phyloP scores from a whole-genome alignment of 1,140 invertebrate genomes.

The Drosophila burlai region DNA sequence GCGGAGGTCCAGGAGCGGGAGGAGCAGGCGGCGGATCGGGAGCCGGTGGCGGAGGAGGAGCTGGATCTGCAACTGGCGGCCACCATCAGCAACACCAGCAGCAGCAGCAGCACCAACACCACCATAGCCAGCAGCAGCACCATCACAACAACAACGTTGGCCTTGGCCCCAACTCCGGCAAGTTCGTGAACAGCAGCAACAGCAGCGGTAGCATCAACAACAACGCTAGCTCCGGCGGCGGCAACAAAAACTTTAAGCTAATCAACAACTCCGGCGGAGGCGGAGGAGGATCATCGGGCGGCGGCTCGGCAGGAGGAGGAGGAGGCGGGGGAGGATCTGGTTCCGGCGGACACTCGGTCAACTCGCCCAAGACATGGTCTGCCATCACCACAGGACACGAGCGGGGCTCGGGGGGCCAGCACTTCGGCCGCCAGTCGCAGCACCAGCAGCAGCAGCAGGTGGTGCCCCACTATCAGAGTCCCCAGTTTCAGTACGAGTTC shows the following conservation, averaged over 20 bases:
- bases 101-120: constrained; percentile 3
- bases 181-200: constrained; percentile 39
- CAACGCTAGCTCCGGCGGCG: constrained; percentile 36
- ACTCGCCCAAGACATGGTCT: constrained; percentile 84
- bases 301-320: constrained; percentile 25
- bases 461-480: constrained; percentile 84
- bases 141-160: constrained; percentile 52
- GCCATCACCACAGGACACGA: constrained; percentile 84
- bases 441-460: constrained; percentile 53
- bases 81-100: constrained; percentile 47
- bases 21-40: constrained; percentile 34
- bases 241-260: constrained; percentile 73
- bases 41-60: constrained; percentile 40
- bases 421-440: constrained; percentile 36
- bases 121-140: constrained; percentile 28
- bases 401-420: constrained; percentile 40
- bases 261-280: constrained; percentile 71
- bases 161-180: constrained; percentile 43
- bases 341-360: constrained; percentile 54
- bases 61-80: constrained; percentile 25
- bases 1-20: constrained; percentile 33
- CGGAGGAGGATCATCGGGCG: constrained; percentile 8
- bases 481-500: constrained; percentile 94
- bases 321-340: constrained; percentile 21
- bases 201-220: constrained; percentile 19